Base-by-base conservation (phyloP, 2,797 vertebrate genomes). In the Sebastes minor region DNA sequence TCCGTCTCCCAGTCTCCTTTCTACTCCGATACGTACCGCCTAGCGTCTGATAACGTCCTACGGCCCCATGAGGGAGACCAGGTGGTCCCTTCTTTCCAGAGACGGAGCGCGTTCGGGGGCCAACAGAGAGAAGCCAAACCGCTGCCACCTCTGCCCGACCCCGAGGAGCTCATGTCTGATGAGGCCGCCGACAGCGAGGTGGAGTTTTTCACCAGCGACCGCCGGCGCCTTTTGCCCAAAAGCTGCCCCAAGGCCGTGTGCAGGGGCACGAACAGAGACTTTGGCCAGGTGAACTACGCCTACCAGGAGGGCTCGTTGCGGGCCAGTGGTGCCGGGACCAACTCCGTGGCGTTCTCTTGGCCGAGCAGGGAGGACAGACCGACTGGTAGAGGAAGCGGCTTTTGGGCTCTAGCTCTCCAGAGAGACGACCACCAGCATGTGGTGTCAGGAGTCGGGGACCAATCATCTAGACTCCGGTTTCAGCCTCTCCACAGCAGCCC, bases 121-220 rank as follows among this genome's bases (percentile, higher is more conserved):
- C 28, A 78, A 59, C 69, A 96, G n/a, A 95, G 94, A 65, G 95
- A 96, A 76, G 92, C 95, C 46, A 96, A 98, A 86, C 99, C 99
- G 0, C 95, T 99, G 1, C 99, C 99, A 0, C 95, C 96, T 46
- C 92, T 91, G 20, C 99, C 98, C 1, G 91, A 96, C 86, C 94
- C 95, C 0, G 96, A 96, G 83, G 96, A 96, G 86, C 78, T 93
- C 23, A 88, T 89, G 83, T 89, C 92, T 10, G 98, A 99, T n/a
- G 97, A 98, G 73, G 94, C 95, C 0, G 95, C 95, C 0, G 98
- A 99, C 81, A 96, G 90, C 6, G 99, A 99, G 86, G 98, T 99
- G 4, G 98, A 99, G 81, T 98, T 97, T 86, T 95, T 99, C 62
- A 98, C 96, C 27, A 97, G 97, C 12, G 96, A 96, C 81, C 91